These are phyloP conservation scores for Allobates femoralis DNA, from an alignment of 2,797 vertebrate species.

Conservation along the genomic window DNA sequence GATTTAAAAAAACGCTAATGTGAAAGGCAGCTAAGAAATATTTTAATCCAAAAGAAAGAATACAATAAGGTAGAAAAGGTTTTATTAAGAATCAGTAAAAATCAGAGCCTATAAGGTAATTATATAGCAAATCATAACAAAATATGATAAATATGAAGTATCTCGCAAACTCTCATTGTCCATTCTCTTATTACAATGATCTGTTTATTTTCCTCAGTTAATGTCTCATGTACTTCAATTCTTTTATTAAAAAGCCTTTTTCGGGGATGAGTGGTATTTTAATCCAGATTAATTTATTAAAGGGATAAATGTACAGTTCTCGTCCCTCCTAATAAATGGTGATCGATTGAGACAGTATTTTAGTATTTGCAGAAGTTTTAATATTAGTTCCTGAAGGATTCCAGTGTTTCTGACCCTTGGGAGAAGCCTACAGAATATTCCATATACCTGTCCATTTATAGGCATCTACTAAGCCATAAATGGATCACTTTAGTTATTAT, in stretches of 20 bases:
- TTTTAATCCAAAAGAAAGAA: too few relatives aligned
- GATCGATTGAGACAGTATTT: slow-evolving; percentile 33
- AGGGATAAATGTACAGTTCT: slow-evolving; percentile 30
- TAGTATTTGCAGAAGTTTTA: slow-evolving; percentile 23
- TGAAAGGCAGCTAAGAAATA: too few relatives aligned
- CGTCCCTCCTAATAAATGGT: slow-evolving; percentile 13
- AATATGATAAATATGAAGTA: too few relatives aligned
- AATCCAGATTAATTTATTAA: slow-evolving; percentile 37
- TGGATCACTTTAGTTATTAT: slow-evolving; percentile 34
- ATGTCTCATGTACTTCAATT: neutral
- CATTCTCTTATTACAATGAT: too few relatives aligned
- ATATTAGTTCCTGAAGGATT: slow-evolving; percentile 11
- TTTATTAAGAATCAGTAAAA: too few relatives aligned
- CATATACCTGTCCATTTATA: neutral
- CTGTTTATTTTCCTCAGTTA: neutral
- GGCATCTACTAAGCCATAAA: slow-evolving; percentile 8
- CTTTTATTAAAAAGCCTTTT: slow-evolving; percentile 29
- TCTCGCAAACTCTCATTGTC: too few relatives aligned
- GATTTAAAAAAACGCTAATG: too few relatives aligned
- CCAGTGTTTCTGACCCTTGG: slow-evolving; percentile 23
- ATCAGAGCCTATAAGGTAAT: too few relatives aligned
- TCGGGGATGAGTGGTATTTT: neutral
- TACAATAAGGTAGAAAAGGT: too few relatives aligned
- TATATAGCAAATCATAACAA: too few relatives aligned
- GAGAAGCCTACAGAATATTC: neutral